phyloP scores from a whole-genome alignment of 2,797 vertebrate genomes.

The Poeciliopsis turneri region DNA sequence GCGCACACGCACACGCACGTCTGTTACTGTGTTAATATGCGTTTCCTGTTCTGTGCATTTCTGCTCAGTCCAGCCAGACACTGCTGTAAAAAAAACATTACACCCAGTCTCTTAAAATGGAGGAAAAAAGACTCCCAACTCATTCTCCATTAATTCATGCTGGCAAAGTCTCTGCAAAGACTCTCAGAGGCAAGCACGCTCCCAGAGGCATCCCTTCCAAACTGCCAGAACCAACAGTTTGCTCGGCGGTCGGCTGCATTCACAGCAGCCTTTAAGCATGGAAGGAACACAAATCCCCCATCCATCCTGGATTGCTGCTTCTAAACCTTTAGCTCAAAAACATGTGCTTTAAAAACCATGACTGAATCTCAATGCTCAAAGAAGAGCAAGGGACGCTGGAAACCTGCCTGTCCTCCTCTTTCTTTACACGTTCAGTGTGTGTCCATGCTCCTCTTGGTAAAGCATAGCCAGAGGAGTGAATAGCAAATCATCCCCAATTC shows the following conservation, averaged over 20 bases:
- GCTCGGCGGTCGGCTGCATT: constrained; percentile 64
- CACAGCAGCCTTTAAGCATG: constrained; percentile 56
- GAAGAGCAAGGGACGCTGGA: constrained; percentile 38
- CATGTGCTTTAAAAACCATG: constrained; percentile 62
- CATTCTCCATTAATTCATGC: constrained; percentile 74
- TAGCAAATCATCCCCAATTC: constrained; percentile 64
- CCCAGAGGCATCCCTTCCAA: constrained; percentile 70
- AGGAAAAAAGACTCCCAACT: constrained; percentile 62
- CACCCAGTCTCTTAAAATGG: constrained; percentile 62
- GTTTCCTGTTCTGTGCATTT: constrained; percentile 22
- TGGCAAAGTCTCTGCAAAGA: constrained; percentile 76
- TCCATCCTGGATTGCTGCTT: constrained; percentile 65
- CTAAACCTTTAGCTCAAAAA: constrained; percentile 73
- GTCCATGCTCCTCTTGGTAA: constrained; percentile 52
- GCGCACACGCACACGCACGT: not conserved
- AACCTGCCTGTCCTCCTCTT: constrained; percentile 43
- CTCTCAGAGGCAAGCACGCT: constrained; percentile 72
- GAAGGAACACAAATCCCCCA: constrained; percentile 71
- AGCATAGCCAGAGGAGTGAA: constrained; percentile 69
- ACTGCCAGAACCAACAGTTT: constrained; percentile 74
- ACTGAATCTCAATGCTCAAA: constrained; percentile 57
- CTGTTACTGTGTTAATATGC: constrained; percentile 10
- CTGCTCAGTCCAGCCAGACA: constrained; percentile 23
- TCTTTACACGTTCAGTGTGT: constrained; percentile 28
- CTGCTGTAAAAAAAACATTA: constrained; percentile 54